Evolutionary conservation across 1,140 invertebrate species (phyloP).

Genomic region (Leptinotarsa texana): DNA sequence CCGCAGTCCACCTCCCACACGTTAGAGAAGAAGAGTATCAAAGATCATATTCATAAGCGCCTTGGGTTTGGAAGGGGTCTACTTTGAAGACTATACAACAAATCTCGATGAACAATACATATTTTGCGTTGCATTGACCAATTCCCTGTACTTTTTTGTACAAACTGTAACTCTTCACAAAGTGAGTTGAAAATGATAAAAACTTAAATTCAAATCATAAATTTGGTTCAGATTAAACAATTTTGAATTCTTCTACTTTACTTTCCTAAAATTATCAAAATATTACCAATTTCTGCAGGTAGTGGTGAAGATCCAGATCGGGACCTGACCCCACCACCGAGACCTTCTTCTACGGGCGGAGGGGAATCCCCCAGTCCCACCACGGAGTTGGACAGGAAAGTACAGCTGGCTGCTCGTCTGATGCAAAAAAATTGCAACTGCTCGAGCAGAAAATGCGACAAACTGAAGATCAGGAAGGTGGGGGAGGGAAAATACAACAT

Average conservation of each 20-base stretch:
- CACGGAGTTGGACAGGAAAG: conserved; percentile 70
- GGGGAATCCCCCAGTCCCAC: conserved; percentile 51
- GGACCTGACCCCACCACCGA: conserved; percentile 45
- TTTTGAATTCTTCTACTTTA: background rate
- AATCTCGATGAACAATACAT: too few species aligned
- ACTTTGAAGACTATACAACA: too few species aligned
- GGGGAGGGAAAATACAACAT: conserved; percentile 82
- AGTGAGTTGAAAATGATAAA: too few species aligned
- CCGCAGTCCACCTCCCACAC: conserved; percentile 64
- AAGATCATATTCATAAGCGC: background rate
- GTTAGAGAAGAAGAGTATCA: background rate
- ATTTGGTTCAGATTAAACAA: too few species aligned
- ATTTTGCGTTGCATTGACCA: too few species aligned
- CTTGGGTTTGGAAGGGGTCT: too few species aligned
- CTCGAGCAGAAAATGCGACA: conserved; percentile 69
- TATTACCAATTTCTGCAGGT: conserved; percentile 33
- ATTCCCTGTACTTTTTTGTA: too few species aligned
- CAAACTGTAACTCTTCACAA: too few species aligned
- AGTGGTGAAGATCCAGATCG: conserved; percentile 62
- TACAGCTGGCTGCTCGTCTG: conserved; percentile 69
- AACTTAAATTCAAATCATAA: too few species aligned
- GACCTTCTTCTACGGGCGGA: conserved; percentile 50
- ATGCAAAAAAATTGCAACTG: conserved; percentile 73
- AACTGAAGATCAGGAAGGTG: conserved; percentile 75
- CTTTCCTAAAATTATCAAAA: background rate